Evolutionary conservation across 2,888 invertebrate genomes (phyloP), one percentile per base, ranked within the genome.

Genomic region (Harpalus rubripes): DNA sequence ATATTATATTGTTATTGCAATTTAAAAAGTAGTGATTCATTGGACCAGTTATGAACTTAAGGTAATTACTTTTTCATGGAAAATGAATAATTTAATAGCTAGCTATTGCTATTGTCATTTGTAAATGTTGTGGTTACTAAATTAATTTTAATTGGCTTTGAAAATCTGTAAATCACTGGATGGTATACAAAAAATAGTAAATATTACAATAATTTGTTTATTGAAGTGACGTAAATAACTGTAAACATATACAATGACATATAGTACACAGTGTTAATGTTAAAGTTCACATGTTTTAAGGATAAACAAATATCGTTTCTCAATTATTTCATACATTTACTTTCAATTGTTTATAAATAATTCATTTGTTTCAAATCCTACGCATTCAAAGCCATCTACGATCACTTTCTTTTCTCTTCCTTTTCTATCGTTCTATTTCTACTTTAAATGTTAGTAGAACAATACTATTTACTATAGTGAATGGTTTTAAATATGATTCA

Each of bases 361-460:
- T 44, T 74, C 72, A 44, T 74, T 74, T 74, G 68, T 52, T 52
- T 52, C 5, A 52, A 12, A 32, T 32, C 72, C 44, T 74, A 74
- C 44, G 68, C 6, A 52, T 6, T 74, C 44, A 74, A 18, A 44
- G 72, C 15, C 44, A 74, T 41, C 52, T 74, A 68, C 32, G 10
- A 44, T 5, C 22, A 74, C 72, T 74, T 74, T 74, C 72, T 16
- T 41, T 10, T 61, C 32, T 5, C 39, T 68, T 68, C n/a, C 16
- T 68, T 68, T 68, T 68, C 68, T 39, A 39, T 8, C n/a, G 22
- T 44, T 44, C 72, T 18, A 74, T 18, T 72, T 72, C 44, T 44
- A 32, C n/a, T 68, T 68, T 68, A 74, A 74, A 74, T 74, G 72
- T 44, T 44, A 74, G 72, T 74, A 44, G 44, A 74, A 18, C 68